A percentile compares a stretch with the other conserved stretches of the same genome.
Evolutionary conservation across 1,140 invertebrate genomes (phyloP).

Genomic region (Leptopilina clavipes): DNA sequence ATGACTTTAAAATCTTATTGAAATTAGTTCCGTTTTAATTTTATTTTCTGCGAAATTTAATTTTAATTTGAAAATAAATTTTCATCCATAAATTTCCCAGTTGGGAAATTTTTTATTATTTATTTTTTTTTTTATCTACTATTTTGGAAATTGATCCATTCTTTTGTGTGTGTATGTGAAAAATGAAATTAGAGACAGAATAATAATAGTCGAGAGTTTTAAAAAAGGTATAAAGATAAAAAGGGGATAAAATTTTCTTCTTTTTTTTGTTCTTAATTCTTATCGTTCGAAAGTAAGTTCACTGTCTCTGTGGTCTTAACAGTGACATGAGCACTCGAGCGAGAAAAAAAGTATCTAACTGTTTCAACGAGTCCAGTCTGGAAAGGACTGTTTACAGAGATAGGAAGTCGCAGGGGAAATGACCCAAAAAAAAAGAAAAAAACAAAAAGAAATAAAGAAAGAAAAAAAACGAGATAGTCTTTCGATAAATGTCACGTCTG

Average conservation of each 20-base stretch:
- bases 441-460: not conserved
- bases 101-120: too few relatives aligned
- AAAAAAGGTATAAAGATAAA: not conserved
- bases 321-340: conserved; percentile 14
- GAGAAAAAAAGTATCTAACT: conserved; percentile 10
- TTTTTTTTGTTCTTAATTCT: conserved; percentile 13
- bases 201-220: not conserved
- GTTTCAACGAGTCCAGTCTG: conserved; percentile 12
- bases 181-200: conserved; percentile 16
- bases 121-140: too few relatives aligned
- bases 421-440: not conserved
- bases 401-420: conserved; percentile 18
- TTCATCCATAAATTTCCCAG: too few relatives aligned
- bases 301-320: not conserved
- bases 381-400: conserved; percentile 18
- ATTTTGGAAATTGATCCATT: too few relatives aligned
- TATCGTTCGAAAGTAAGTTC: conserved; percentile 4
- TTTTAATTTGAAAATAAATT: too few relatives aligned
- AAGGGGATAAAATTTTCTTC: not conserved
- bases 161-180: not conserved
- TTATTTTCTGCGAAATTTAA: too few relatives aligned
- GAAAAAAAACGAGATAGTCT: not conserved
- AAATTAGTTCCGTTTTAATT: too few relatives aligned
- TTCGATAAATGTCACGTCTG: conserved; percentile 19
- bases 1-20: too few relatives aligned